A percentile compares a stretch with the other conserved stretches of the same genome.
Evolutionary conservation across 2,888 invertebrate genomes (phyloP).

Genomic region (Ephialtes manifestator): DNA sequence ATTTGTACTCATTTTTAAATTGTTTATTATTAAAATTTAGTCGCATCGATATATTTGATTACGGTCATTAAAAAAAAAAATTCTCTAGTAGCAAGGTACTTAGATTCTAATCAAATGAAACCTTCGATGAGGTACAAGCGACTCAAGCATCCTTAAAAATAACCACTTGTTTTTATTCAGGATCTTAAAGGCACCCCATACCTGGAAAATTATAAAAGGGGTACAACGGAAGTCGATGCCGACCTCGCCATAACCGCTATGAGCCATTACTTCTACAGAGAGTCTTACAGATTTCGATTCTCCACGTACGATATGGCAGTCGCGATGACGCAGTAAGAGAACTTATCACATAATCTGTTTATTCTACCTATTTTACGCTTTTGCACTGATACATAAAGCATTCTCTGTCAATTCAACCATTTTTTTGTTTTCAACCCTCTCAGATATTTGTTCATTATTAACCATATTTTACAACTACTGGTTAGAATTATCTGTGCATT

Average conservation of each 20-base stretch:
- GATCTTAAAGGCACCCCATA: constrained; percentile 74
- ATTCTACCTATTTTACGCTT: not conserved
- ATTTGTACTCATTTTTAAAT: too few relatives aligned
- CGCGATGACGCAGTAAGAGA: constrained; percentile 78
- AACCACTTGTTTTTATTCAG: constrained; percentile 48
- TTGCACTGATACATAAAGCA: not conserved
- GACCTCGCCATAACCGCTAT: constrained; percentile 75
- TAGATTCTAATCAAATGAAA: too few relatives aligned
- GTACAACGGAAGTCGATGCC: constrained; percentile 71
- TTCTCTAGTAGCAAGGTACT: too few relatives aligned
- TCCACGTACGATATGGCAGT: constrained; percentile 77
- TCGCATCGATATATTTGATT: too few relatives aligned
- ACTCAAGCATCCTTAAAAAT: constrained; percentile 8
- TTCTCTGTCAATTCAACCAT: too few relatives aligned
- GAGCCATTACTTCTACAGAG: constrained; percentile 77
- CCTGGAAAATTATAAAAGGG: constrained; percentile 71
- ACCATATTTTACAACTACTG: too few relatives aligned
- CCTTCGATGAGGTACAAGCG: too few relatives aligned
- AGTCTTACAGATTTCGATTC: constrained; percentile 73
- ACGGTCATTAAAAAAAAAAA: too few relatives aligned
- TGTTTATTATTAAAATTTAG: too few relatives aligned
- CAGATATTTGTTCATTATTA: too few relatives aligned
- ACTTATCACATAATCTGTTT: constrained; percentile 4
- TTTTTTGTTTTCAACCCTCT: too few relatives aligned
- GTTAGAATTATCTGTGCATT: too few relatives aligned